phyloP scores from a whole-genome alignment of 2,888 invertebrate genomes.

The Ryuthela nishihirai region DNA sequence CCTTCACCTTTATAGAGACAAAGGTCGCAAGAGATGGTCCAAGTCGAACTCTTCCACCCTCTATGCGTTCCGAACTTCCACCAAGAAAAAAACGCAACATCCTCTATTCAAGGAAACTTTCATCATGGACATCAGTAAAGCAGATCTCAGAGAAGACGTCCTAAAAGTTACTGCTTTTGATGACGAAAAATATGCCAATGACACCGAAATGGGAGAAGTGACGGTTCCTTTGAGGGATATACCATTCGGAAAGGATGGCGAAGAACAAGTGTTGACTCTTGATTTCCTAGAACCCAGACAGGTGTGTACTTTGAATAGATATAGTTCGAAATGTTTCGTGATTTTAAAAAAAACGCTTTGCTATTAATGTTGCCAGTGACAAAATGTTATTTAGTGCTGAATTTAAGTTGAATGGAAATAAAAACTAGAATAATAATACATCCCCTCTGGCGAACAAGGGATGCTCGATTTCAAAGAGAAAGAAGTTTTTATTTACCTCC shows the following conservation, averaged over 20 bases:
- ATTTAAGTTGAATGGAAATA: no score
- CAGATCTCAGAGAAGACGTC: slow-evolving; percentile 53
- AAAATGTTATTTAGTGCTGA: no score
- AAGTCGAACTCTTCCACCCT: slow-evolving; percentile 23
- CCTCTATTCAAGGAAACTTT: slow-evolving; percentile 54
- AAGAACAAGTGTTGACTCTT: slow-evolving; percentile 19
- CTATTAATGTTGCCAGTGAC: neutral
- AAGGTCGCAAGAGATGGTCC: slow-evolving; percentile 30
- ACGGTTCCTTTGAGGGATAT: slow-evolving; percentile 52
- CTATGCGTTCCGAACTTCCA: slow-evolving; percentile 37
- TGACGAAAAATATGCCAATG: slow-evolving; percentile 55
- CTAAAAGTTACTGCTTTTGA: slow-evolving; percentile 53
- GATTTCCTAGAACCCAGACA: slow-evolving; percentile 50
- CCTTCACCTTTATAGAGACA: slow-evolving; percentile 42
- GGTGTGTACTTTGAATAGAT: slow-evolving; percentile 46
- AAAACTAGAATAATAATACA: no score
- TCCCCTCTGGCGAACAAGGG: no score
- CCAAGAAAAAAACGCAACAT: slow-evolving; percentile 47
- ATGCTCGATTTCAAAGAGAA: no score
- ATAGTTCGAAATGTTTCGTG: neutral
- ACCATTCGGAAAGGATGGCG: slow-evolving; percentile 15
- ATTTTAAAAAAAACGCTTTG: neutral
- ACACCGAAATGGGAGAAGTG: slow-evolving; percentile 54
- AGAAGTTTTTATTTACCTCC: no score
- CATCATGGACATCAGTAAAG: slow-evolving; percentile 49